These are phyloP conservation scores for Daboia siamensis DNA, from an alignment of 2,113 vertebrate genomes.

Conservation along the genomic window DNA sequence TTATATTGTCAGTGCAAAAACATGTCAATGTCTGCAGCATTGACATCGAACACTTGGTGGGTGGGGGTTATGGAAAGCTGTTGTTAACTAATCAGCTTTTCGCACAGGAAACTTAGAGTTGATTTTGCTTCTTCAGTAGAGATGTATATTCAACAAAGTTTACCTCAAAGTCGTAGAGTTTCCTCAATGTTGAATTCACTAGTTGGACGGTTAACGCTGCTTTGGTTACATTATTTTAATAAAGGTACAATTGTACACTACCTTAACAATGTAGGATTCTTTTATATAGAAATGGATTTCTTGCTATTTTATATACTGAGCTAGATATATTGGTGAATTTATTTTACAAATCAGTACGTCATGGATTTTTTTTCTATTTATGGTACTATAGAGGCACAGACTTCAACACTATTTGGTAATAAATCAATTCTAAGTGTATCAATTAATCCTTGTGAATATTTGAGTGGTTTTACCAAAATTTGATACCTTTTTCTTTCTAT, in stretches of 20 bases:
- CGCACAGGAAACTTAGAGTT: too few species aligned
- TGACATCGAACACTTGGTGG: too few species aligned
- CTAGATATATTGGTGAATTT: background rate
- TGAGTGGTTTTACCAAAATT: background rate
- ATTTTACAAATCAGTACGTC: background rate
- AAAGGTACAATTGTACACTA: background rate
- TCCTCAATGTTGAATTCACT: too few species aligned
- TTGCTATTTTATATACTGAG: background rate
- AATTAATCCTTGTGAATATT: background rate
- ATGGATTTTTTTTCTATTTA: background rate
- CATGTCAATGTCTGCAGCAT: too few species aligned
- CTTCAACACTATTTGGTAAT: background rate
- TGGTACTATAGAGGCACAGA: background rate
- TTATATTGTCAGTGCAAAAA: too few species aligned
- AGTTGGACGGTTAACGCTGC: too few species aligned
- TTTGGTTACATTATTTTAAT: background rate
- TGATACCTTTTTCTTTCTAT: background rate
- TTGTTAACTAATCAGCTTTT: too few species aligned
- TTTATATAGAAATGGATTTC: background rate
- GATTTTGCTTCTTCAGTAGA: too few species aligned
- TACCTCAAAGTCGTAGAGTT: too few species aligned
- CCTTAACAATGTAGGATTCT: background rate
- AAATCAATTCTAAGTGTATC: background rate
- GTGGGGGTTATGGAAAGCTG: too few species aligned
- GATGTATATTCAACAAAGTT: too few species aligned